Percentiles rank a stretch among this genome's conserved stretches.
Conservation (phyloP, 1,140 invertebrate species). For the Drosophila dunni region DNA sequence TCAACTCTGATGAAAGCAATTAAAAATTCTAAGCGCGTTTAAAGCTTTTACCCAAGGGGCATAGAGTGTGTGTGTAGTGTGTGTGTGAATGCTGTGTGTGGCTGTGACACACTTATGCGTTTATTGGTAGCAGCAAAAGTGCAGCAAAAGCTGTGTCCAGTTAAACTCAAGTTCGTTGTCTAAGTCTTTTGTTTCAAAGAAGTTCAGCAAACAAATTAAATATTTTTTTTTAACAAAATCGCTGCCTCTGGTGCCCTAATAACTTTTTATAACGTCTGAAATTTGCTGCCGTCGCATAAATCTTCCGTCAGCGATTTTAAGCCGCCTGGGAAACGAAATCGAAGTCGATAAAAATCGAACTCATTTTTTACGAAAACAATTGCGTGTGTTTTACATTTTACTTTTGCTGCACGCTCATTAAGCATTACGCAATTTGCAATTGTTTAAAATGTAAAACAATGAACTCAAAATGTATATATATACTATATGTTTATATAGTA, state of each 20-base stretch:
- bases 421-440: conserved; percentile 54
- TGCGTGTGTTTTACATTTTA: conserved; percentile 42
- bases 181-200: conserved; percentile 67
- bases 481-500: not conserved
- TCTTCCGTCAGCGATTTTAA: conserved; percentile 67
- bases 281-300: conserved; percentile 74
- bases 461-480: not conserved
- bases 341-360: conserved; percentile 22
- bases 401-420: conserved; percentile 4
- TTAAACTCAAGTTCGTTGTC: conserved; percentile 62
- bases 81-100: conserved; percentile 14
- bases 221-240: not conserved
- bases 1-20: conserved; percentile 67
- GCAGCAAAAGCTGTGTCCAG: conserved; percentile 7
- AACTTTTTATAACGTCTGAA: conserved; percentile 76
- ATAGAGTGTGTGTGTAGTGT: conserved; percentile 17
- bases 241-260: conserved; percentile 44
- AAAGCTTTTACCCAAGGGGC: conserved; percentile 57
- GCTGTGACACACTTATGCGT: conserved; percentile 31
- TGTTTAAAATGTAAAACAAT: conserved; percentile 40
- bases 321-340: conserved; percentile 74
- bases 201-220: not conserved
- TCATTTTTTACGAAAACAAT: conserved; percentile 47
- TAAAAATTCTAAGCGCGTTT: conserved; percentile 78
- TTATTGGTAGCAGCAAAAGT: not conserved